These are phyloP conservation scores for Brachionus plicatilis DNA, from an alignment of 1,140 invertebrate species.

Conservation along the genomic window DNA sequence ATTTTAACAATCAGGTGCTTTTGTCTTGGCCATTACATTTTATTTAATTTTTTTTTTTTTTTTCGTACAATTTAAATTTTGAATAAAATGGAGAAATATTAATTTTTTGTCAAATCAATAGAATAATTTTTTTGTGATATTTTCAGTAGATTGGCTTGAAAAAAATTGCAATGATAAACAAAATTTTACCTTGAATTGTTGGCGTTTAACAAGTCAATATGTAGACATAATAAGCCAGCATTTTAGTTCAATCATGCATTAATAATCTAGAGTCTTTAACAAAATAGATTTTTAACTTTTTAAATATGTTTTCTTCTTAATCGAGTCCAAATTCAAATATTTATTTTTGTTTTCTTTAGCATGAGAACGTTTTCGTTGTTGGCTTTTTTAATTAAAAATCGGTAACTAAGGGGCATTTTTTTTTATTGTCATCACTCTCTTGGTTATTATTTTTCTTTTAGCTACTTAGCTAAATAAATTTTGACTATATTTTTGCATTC, in stretches of 20 bases:
- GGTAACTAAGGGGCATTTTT: not conserved
- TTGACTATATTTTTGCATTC: not conserved
- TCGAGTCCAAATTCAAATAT: constrained; percentile 2
- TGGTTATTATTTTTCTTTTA: not conserved
- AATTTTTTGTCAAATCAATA: no score
- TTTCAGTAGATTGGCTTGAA: no score
- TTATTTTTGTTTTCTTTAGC: not conserved
- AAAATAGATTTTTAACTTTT: not conserved
- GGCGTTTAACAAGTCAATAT: not conserved
- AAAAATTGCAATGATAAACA: not conserved
- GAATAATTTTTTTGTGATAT: no score
- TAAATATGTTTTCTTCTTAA: not conserved
- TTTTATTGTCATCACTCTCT: not conserved
- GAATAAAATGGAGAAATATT: no score
- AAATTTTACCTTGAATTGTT: not conserved
- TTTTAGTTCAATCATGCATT: not conserved
- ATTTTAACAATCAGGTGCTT: no score
- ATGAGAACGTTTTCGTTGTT: constrained; percentile 22
- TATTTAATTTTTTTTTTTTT: not conserved
- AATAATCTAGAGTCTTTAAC: not conserved
- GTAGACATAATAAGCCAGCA: not conserved
- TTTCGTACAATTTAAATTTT: no score
- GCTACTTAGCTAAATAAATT: not conserved
- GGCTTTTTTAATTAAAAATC: constrained; percentile 1
- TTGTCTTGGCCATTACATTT: no score